These are phyloP conservation scores for Acrocyrtus sp. DNA, from an alignment of 2,888 invertebrate genomes.

Conservation along the genomic window DNA sequence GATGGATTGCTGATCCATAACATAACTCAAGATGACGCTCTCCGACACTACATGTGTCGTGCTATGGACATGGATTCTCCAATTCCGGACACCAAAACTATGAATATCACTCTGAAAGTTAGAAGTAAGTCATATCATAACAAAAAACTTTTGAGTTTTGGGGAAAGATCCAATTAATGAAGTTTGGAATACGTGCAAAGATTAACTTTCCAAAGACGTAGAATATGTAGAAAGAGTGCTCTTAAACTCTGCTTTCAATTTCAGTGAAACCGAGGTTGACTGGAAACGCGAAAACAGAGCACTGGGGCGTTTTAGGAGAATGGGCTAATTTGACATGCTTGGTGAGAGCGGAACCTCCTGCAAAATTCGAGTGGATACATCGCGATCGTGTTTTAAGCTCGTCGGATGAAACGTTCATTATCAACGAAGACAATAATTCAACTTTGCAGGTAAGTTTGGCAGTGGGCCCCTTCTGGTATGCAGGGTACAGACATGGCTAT, in stretches of 20 bases:
- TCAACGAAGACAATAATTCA: constrained; percentile 60
- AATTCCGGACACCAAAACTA: constrained; percentile 59
- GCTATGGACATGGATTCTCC: constrained; percentile 62
- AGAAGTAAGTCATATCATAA: constrained; percentile 56
- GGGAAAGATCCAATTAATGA: too few relatives aligned
- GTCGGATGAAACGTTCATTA: constrained; percentile 59
- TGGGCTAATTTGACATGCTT: constrained; percentile 72
- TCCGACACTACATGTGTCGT: constrained; percentile 58
- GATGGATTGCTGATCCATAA: constrained; percentile 61
- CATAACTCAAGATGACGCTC: constrained; percentile 57
- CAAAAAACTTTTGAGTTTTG: too few relatives aligned
- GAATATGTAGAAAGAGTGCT: background rate
- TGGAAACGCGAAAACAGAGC: constrained; percentile 47
- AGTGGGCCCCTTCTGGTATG: too few relatives aligned
- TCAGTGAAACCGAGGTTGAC: constrained; percentile 60
- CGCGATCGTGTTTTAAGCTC: constrained; percentile 43
- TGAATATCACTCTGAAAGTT: constrained; percentile 62
- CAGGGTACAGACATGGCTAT: too few relatives aligned
- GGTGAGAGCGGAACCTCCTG: constrained; percentile 70
- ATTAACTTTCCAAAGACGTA: too few relatives aligned
- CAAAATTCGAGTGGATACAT: constrained; percentile 70
- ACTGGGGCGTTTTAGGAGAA: constrained; percentile 67
- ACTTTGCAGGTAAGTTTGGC: constrained; percentile 61
- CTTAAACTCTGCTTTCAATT: background rate
- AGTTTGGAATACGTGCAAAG: too few relatives aligned